phyloP scores from a whole-genome alignment of 2,888 invertebrate species.

The Coleophora flavipennella region DNA sequence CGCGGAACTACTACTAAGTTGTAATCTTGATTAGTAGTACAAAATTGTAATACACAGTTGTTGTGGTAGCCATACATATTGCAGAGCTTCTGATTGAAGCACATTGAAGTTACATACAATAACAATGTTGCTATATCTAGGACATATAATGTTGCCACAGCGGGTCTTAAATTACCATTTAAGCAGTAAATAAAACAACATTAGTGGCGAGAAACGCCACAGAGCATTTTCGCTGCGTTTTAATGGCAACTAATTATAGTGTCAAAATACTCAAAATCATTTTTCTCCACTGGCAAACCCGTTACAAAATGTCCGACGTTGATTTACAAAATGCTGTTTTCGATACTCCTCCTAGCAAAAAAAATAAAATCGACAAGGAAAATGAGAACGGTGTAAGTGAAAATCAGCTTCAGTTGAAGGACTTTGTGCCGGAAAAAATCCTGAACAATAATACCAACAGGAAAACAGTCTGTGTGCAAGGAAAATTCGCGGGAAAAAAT shows the following conservation, averaged over 20 bases:
- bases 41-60: no score
- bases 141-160: no score
- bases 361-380: conserved; percentile 52
- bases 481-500: conserved; percentile 75
- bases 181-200: no score
- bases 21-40: no score
- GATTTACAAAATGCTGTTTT: conserved; percentile 42
- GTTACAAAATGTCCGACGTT: conserved; percentile 60
- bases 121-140: no score
- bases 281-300: conserved; percentile 26
- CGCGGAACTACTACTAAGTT: no score
- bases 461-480: conserved; percentile 81
- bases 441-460: conserved; percentile 80
- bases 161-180: no score
- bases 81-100: no score
- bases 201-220: no score
- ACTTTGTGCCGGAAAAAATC: conserved; percentile 77
- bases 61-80: no score
- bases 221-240: no score
- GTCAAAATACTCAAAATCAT: background rate
- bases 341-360: conserved; percentile 46
- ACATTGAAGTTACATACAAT: no score
- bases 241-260: background rate
- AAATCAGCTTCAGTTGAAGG: conserved; percentile 66
- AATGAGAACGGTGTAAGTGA: conserved; percentile 44